Conservation (phyloP, 1,140 invertebrate species). For the Drosophila nasuta region DNA sequence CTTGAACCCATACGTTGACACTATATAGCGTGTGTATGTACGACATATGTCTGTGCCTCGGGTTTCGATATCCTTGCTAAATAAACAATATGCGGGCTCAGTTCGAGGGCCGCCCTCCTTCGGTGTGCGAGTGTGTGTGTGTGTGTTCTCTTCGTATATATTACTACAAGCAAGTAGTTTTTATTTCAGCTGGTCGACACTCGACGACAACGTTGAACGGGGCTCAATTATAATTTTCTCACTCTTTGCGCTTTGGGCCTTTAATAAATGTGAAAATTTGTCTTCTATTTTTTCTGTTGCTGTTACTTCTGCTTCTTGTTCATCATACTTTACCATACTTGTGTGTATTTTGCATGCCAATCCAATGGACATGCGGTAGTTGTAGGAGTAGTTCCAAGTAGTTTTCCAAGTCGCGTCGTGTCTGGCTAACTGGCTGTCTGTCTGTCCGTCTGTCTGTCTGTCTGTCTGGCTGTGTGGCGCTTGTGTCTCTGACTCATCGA, state of each 20-base stretch:
- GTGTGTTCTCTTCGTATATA: neutral
- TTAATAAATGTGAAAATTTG: constrained; percentile 54
- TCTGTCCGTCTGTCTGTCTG: no score
- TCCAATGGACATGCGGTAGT: constrained; percentile 42
- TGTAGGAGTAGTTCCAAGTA: constrained; percentile 23
- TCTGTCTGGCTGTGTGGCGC: constrained; percentile 4
- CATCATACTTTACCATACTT: constrained; percentile 25
- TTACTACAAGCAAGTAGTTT: constrained; percentile 21
- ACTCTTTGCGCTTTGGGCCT: constrained; percentile 28
- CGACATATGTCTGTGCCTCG: constrained; percentile 35
- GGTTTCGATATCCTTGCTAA: constrained; percentile 56
- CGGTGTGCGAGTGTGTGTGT: neutral
- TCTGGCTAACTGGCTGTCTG: no score
- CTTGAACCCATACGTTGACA: constrained; percentile 14
- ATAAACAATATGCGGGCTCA: constrained; percentile 57
- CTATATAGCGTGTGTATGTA: constrained; percentile 14
- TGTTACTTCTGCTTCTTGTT: constrained; percentile 3
- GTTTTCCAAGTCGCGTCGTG: constrained; percentile 41
- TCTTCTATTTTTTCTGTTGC: constrained; percentile 20
- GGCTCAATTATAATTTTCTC: constrained; percentile 57
- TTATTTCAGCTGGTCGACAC: constrained; percentile 43
- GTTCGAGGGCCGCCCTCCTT: constrained; percentile 23
- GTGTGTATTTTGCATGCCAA: constrained; percentile 39
- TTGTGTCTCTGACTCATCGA: constrained; percentile 40
- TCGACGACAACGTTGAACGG: constrained; percentile 24